Base-by-base conservation (phyloP, 2,888 invertebrate genomes). In the Leucoma salicis region DNA sequence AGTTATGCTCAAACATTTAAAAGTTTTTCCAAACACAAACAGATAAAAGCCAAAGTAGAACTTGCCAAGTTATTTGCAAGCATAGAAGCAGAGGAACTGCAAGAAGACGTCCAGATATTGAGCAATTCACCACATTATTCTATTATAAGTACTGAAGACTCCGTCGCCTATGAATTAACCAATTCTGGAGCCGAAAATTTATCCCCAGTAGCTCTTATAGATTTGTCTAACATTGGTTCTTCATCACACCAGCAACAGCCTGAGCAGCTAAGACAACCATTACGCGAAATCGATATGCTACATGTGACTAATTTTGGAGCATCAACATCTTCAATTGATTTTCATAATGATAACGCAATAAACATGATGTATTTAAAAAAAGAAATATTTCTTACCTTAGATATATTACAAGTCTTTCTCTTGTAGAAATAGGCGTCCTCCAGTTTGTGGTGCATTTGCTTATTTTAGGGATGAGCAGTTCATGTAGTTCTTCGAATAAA, bases 401-500 rank as follows among this genome's bases (percentile, higher is more conserved):
- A 46, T 40, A 41, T 49, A 46, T 43, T 39, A 48, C 52, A 39
- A 52, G 41, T 52, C 48, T 53, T 49, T 53, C 46, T 53, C 42
- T 53, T 43, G 46, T 53, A 42, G 53, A 53, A 53, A 53, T 53
- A 49, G 49, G 46, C 42, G 46, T 42, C 44, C 53, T 41, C 44
- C 46, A 49, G 39, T 40, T 53, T 49, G 46, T 49, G 3, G 7
- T 49, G 49, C 37, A 35, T 49, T 47, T 47, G 25, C 39, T 47
- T 37, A 47, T 47, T 39, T 47, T 36, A 35, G 47, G 48, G 41
- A 41, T 38, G 28, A 43, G 39, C 44, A 46, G 38, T 44, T 49
- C 41, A 39, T 41, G 49, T 43, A 43, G 31, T 43, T 42, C 37
- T 49, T 47, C 42, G 45, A 53, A 53, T 43, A 38, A 46, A 31